phyloP scores from a whole-genome alignment of 2,888 invertebrate species.

The Silvanus unidentatus region DNA sequence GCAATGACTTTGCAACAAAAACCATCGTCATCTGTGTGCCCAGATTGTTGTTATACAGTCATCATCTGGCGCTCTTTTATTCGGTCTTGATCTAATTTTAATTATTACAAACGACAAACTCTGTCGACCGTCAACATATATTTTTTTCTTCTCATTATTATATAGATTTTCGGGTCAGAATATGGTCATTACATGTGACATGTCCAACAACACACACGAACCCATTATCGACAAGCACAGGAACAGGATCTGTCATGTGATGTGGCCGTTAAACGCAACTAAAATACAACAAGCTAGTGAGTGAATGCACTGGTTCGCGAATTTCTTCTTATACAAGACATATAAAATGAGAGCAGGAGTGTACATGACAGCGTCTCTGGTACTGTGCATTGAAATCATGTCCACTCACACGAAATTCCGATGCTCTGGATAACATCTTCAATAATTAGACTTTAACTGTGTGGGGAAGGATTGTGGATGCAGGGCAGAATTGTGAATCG shows the following conservation, averaged over 20 bases:
- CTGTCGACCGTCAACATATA: too few relatives aligned
- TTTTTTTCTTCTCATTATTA: too few relatives aligned
- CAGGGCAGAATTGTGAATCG: too few relatives aligned
- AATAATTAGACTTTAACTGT: constrained; percentile 34
- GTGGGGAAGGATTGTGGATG: too few relatives aligned
- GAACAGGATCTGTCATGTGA: too few relatives aligned
- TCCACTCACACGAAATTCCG: constrained; percentile 25
- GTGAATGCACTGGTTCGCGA: constrained; percentile 41
- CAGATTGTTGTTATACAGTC: too few relatives aligned
- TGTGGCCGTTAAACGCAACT: too few relatives aligned
- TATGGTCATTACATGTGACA: constrained; percentile 8
- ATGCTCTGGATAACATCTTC: constrained; percentile 10
- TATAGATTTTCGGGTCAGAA: background rate
- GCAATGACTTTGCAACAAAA: too few relatives aligned
- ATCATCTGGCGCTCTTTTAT: too few relatives aligned
- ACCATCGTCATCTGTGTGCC: too few relatives aligned
- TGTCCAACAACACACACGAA: constrained; percentile 13
- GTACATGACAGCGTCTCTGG: constrained; percentile 33
- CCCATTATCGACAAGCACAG: constrained; percentile 26
- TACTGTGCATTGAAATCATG: constrained; percentile 37
- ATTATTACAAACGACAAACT: too few relatives aligned
- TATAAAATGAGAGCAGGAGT: constrained; percentile 23
- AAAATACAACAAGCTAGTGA: constrained; percentile 20
- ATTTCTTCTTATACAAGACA: constrained; percentile 36
- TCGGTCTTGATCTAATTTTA: too few relatives aligned